Evolutionary conservation across 2,797 vertebrate genomes (phyloP).

Genomic region (Gouania willdenowi): DNA sequence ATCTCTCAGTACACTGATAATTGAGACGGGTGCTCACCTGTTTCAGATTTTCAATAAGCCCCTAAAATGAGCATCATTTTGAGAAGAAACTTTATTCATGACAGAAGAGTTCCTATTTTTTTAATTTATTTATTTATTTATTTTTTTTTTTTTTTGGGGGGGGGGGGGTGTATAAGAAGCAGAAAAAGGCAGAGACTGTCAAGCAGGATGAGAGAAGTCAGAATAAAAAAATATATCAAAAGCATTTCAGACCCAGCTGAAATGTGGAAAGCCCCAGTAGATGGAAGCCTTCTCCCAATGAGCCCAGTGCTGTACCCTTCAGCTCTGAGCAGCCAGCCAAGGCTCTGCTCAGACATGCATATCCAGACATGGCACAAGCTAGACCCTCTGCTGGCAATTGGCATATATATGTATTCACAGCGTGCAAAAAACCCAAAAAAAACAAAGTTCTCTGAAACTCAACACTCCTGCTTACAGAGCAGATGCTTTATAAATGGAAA

Average conservation of each 20-base stretch:
- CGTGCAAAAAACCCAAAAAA: constrained; percentile 51
- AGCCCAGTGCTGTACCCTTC: constrained; percentile 26
- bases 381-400: constrained; percentile 49
- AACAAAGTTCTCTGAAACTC: constrained; percentile 47
- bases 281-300: constrained; percentile 42
- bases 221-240: constrained; percentile 45
- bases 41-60: constrained; percentile 62
- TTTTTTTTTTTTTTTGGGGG: too few species aligned
- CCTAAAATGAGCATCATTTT: constrained; percentile 42
- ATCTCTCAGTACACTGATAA: constrained; percentile 54
- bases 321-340: constrained; percentile 56
- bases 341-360: constrained; percentile 56
- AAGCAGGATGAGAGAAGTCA: constrained; percentile 25
- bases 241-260: constrained; percentile 34
- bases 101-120: constrained; percentile 44
- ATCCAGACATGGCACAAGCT: constrained; percentile 49
- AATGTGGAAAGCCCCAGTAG: constrained; percentile 42
- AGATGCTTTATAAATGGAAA: constrained; percentile 18
- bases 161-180: constrained; percentile 7
- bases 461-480: constrained; percentile 27
- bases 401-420: constrained; percentile 65
- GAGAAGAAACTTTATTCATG: constrained; percentile 34
- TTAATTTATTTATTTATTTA: too few species aligned
- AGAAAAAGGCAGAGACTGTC: constrained; percentile 12
- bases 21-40: constrained; percentile 68